Conservation (phyloP, 2,797 vertebrate species). For the Sebastes oblongus region DNA sequence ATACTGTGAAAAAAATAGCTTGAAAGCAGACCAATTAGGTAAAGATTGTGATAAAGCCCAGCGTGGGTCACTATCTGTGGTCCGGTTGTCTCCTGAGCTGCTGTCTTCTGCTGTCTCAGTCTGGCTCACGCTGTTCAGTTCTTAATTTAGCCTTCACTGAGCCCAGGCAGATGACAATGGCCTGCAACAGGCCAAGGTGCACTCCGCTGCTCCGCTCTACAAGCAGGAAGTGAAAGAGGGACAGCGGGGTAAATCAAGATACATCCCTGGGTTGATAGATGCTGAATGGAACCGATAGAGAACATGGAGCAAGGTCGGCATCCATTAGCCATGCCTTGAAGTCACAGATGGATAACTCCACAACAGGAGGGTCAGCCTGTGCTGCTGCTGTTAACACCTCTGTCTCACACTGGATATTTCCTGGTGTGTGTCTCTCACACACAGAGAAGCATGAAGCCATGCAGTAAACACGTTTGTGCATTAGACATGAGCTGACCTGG, state of each 20-base stretch:
- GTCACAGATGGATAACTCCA: constrained; percentile 68
- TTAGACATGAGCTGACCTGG: neutral
- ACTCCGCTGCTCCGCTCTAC: constrained; percentile 33
- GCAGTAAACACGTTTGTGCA: neutral
- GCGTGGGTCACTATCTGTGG: constrained; percentile 31
- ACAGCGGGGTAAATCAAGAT: constrained; percentile 73
- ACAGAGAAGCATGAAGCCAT: neutral
- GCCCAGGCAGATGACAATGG: constrained; percentile 56
- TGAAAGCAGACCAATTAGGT: constrained; percentile 29
- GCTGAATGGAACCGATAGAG: constrained; percentile 71
- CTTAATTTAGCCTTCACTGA: constrained; percentile 65
- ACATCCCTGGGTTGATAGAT: constrained; percentile 73
- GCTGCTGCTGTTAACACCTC: constrained; percentile 37
- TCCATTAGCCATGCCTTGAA: constrained; percentile 72
- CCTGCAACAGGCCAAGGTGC: constrained; percentile 41
- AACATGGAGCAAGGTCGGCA: constrained; percentile 73
- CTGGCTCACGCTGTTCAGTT: constrained; percentile 49
- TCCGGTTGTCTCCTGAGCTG: constrained; percentile 42
- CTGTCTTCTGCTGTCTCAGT: constrained; percentile 49
- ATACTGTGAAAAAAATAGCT: constrained; percentile 7
- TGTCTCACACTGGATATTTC: constrained; percentile 28
- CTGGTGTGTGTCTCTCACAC: neutral
- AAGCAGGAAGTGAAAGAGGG: constrained; percentile 49
- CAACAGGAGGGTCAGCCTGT: constrained; percentile 41
- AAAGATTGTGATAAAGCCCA: constrained; percentile 40